Conservation (phyloP, 2,888 invertebrate species). For the Xiphydria camelus region DNA sequence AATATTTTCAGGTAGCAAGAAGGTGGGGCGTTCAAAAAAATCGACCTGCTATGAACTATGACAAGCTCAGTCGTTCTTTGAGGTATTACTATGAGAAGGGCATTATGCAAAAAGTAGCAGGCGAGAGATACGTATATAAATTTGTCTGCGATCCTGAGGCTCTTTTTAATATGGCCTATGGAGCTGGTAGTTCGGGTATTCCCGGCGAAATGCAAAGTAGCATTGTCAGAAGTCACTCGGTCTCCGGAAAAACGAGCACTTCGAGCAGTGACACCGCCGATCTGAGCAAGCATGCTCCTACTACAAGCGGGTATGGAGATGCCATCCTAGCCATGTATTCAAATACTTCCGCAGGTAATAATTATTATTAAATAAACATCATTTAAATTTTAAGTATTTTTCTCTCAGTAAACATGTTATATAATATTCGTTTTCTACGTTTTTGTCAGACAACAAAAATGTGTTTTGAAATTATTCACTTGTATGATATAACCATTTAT, state of each 20-base stretch:
- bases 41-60: slow-evolving; percentile 96
- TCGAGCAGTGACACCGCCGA: slow-evolving; percentile 31
- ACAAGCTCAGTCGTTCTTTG: slow-evolving; percentile 89
- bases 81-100: slow-evolving; percentile 98
- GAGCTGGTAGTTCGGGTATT: slow-evolving; percentile 43
- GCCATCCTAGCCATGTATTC: slow-evolving; percentile 51
- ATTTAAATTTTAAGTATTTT: not conserved
- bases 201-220: slow-evolving; percentile 36
- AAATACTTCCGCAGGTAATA: slow-evolving; percentile 36
- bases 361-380: not conserved
- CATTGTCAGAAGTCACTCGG: slow-evolving; percentile 35
- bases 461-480: not conserved
- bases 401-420: not conserved
- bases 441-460: not conserved
- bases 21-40: slow-evolving; percentile 97
- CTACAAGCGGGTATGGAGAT: slow-evolving; percentile 42
- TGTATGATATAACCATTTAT: not conserved
- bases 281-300: slow-evolving; percentile 36
- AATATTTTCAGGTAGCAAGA: slow-evolving; percentile 78
- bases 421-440: no score
- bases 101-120: slow-evolving; percentile 98
- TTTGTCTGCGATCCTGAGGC: slow-evolving; percentile 96
- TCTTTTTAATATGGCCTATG: slow-evolving; percentile 81
- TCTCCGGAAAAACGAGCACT: slow-evolving; percentile 33
- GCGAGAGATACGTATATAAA: slow-evolving; percentile 95